Conservation (phyloP, 2,888 invertebrate genomes). For the Loripinus fragilis region DNA sequence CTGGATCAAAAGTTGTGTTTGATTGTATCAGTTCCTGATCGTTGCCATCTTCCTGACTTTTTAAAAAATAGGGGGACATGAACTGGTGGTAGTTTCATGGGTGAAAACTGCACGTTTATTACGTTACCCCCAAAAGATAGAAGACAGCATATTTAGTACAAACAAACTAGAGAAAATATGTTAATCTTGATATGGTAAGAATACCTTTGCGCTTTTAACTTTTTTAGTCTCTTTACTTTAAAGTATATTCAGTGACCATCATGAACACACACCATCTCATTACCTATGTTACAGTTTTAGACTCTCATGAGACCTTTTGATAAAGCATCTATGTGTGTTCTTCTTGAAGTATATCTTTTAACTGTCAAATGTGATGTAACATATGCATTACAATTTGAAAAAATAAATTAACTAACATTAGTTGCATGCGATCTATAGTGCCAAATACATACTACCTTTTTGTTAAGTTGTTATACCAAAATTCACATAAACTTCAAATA, state of each 20-base stretch:
- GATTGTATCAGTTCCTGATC: too few species aligned
- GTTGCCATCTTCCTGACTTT: too few species aligned
- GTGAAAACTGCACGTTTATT: not conserved
- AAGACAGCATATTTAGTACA: not conserved
- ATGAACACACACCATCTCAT: not conserved
- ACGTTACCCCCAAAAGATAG: not conserved
- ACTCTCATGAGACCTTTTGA: not conserved
- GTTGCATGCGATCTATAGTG: not conserved
- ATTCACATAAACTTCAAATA: slow-evolving; percentile 2
- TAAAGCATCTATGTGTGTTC: not conserved
- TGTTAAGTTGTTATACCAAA: not conserved
- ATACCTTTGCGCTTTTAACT: not conserved
- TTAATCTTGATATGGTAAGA: not conserved
- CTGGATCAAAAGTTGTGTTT: too few species aligned
- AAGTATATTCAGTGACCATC: not conserved
- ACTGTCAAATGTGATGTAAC: not conserved
- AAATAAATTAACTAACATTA: not conserved
- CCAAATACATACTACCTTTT: not conserved
- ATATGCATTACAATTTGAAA: slow-evolving; percentile 5
- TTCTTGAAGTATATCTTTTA: slow-evolving; percentile 6
- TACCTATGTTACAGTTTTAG: not conserved
- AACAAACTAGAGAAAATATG: not conserved
- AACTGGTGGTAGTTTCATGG: not conserved
- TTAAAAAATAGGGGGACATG: not conserved
- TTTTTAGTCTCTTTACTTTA: not conserved